Evolutionary conservation across 2,888 invertebrate genomes (phyloP).

Genomic region (Habroteleia sp.): DNA sequence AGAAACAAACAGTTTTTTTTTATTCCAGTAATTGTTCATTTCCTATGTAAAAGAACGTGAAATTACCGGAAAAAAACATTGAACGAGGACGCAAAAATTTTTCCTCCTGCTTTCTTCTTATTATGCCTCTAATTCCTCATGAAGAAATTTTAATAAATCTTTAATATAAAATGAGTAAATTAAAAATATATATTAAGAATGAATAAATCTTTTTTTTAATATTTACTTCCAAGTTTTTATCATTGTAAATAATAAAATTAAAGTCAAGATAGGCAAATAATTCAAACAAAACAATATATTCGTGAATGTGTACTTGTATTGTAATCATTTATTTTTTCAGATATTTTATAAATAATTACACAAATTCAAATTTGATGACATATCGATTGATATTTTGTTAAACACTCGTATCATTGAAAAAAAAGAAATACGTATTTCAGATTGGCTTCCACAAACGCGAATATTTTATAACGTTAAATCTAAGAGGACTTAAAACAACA

Average conservation of each 20-base stretch:
- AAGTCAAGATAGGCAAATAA: too few relatives aligned
- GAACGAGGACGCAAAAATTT: conserved; percentile 26
- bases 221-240: too few relatives aligned
- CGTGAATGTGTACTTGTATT: conserved; percentile 35
- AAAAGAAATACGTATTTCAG: conserved; percentile 25
- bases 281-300: too few relatives aligned
- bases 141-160: conserved; percentile 18
- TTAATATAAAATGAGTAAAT: too few relatives aligned
- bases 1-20: conserved; percentile 27
- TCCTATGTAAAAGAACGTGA: conserved; percentile 34
- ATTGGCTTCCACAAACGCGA: conserved; percentile 19
- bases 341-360: conserved; percentile 55
- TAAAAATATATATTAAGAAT: conserved; percentile 4
- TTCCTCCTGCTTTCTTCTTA: conserved; percentile 25
- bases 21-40: conserved; percentile 29
- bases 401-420: conserved; percentile 22
- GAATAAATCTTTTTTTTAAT: too few relatives aligned
- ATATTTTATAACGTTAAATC: conserved; percentile 35
- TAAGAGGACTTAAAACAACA: conserved; percentile 54
- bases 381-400: conserved; percentile 26
- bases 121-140: conserved; percentile 19
- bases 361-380: too few relatives aligned
- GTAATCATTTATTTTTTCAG: conserved; percentile 36
- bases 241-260: too few relatives aligned
- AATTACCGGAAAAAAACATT: conserved; percentile 20